Base-by-base conservation (phyloP, 2,113 vertebrate genomes). In the Eulacestoma nigropectus region DNA sequence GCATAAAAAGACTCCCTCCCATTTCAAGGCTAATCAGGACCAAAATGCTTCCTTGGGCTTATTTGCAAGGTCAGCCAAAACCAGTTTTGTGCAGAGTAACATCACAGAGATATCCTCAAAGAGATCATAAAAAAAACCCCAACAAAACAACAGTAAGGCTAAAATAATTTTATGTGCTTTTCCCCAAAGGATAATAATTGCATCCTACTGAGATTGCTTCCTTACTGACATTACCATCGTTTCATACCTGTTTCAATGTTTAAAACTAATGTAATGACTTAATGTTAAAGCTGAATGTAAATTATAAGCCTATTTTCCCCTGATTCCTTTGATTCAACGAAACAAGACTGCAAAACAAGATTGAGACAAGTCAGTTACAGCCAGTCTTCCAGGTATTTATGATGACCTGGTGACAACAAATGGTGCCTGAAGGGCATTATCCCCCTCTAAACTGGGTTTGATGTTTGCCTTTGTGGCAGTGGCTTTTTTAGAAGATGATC, bases 401-500 rank as follows among this genome's bases (percentile, higher is more conserved):
- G 42, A 67, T 9, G 9, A 65, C 30, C 46, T 67, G 47, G 19
- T 60, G 69, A 42, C 39, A 64, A 59, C 3, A 27, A 67, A 13
- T 41, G 55, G 22, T 47, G 42, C 27, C 75, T 63, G 15, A 63
- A 37, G 30, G 47, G n/a, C 39, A 37, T 70, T 44, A 35, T 46
- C 47, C 65, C 56, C 22, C 67, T 67, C 65, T 37, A 26, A 77
- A 27, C 11, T 2, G 11, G 27, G 63, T 62, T 62, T 65, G 87
- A 69, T 72, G 37, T 89, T 84, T 92, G 88, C 78, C 70, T 82
- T 70, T 32, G 72, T 39, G 41, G 41, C 33, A 25, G 35, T 32
- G n/a, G 37, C 52, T 79, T 93, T 93, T 96, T 87, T 4, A 41
- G 72, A 39, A 72, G 56, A 56, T 95, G 93, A 96, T 26, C 87